phyloP scores from a whole-genome alignment of 2,888 invertebrate genomes.

The Blomia tropicalis region DNA sequence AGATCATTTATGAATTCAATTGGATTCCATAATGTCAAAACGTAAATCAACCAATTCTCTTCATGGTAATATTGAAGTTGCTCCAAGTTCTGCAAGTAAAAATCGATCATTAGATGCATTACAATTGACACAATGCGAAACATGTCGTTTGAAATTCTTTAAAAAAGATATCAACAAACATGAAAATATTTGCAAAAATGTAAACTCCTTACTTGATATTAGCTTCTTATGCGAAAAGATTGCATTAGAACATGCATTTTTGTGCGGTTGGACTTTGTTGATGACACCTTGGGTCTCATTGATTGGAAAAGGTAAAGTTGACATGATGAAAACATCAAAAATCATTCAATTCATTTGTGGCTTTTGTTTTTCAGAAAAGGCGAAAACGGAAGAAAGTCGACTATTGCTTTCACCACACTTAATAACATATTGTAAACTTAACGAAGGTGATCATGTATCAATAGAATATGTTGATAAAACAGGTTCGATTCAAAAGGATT shows the following conservation, averaged over 20 bases:
- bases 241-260: too few relatives aligned
- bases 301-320: too few relatives aligned
- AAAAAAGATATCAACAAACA: too few relatives aligned
- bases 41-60: neutral
- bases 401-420: neutral
- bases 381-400: neutral
- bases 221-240: too few relatives aligned
- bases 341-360: too few relatives aligned
- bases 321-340: too few relatives aligned
- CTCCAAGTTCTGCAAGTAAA: neutral
- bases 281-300: too few relatives aligned
- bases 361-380: too few relatives aligned
- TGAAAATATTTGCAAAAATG: too few relatives aligned
- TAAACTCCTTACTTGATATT: too few relatives aligned
- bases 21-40: neutral
- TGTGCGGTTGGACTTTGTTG: too few relatives aligned
- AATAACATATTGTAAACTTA: neutral
- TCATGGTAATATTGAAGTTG: neutral
- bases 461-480: neutral
- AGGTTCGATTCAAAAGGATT: neutral
- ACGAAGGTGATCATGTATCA: neutral
- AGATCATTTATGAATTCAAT: neutral
- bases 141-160: neutral
- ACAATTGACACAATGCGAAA: neutral
- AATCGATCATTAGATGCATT: neutral